Base-by-base conservation (phyloP, 2,888 invertebrate species). In the Cephus spinipes region DNA sequence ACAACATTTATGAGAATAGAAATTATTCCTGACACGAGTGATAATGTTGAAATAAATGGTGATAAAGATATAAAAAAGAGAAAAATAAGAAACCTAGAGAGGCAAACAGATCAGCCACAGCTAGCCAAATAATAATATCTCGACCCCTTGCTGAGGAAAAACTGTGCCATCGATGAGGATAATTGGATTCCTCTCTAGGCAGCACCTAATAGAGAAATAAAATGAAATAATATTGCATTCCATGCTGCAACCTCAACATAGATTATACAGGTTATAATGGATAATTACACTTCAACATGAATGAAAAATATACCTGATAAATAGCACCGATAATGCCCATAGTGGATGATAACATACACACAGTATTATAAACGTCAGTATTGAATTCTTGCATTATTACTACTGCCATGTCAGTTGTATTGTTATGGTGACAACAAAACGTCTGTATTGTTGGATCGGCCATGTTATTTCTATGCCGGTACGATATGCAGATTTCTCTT, bases 381-480 rank as follows among this genome's bases (percentile, higher is more conserved):
- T 96, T 95, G 88, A 96, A 96, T 91, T 95, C 95, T 82, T 93
- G 92, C 94, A 96, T 95, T 79, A 95, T 93, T 87, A 93, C 92
- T 12, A 95, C 92, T 34, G 95, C 94, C 88, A 94, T 93, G 86
- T 95, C 94, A 81, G 94, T 93, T 79, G 93, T 93, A 87, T 94
- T 94, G 76, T 94, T 93, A 84, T 95, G 94, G 88, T 95, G 95
- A 88, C 97, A 97, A 90, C 95, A 95, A 90, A 96, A 96, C 23
- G 96, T 96, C 93, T 97, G 96, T 86, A 96, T 95, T 69, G 96
- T 96, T 77, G 97, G 96, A 92, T 96, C 96, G 68, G 96, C 96
- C 96, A 96, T 96, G 81, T 79, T 86, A 74, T 23, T 35, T 34
- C 15, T 30, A 30, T 33, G 68, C 77, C 74, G 40, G 74, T 55